Evolutionary conservation across 1,140 invertebrate species (phyloP), one percentile per base, ranked within the genome.

Genomic region (Eulimnadia texana): DNA sequence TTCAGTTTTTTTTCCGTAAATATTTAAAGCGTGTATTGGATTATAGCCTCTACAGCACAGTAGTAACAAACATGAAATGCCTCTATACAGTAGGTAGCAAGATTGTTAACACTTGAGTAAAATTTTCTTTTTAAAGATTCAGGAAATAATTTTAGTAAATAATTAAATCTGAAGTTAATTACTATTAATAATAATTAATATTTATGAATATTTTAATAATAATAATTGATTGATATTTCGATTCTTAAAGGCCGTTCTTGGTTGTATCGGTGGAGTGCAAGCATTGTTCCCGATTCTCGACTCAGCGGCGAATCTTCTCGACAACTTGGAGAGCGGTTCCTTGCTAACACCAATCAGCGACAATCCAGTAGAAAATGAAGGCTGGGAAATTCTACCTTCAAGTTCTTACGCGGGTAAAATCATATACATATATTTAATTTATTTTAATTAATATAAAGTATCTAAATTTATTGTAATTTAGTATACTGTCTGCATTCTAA

Each of bases 221-320:
- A 1, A 53, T 47, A 13, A 60, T 55, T 62, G 19, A 62, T 56
- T 29, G 60, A 9, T 58, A 27, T 57, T 23, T 61, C 10, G 55
- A 59, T 65, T 22, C 58, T 62, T 63, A 67, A 71, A 79, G 76
- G 79, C 82, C 68, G 75, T 72, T 1, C 73, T 79, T 22, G 77
- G 78, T 67, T 75, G 78, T 58, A 75, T 82, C 51, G 80, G 81
- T 1, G 81, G 81, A 2, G 72, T 82, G 6, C 77, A 78, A 66
- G 76, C 78, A 11, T 70, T 83, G 27, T 75, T 82, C 68, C 81
- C 81, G 1, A 73, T 83, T 19, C 67, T 83, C 24, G 79, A 83
- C 68, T 73, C 74, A 24, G 67, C 73, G 53, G 55, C 72, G 61
- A 24, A 22, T 23, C 54, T 60, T 22, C 62, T 65, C 25, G 64